phyloP scores from a whole-genome alignment of 2,888 invertebrate genomes.

The Neocrepidodera transversa region DNA sequence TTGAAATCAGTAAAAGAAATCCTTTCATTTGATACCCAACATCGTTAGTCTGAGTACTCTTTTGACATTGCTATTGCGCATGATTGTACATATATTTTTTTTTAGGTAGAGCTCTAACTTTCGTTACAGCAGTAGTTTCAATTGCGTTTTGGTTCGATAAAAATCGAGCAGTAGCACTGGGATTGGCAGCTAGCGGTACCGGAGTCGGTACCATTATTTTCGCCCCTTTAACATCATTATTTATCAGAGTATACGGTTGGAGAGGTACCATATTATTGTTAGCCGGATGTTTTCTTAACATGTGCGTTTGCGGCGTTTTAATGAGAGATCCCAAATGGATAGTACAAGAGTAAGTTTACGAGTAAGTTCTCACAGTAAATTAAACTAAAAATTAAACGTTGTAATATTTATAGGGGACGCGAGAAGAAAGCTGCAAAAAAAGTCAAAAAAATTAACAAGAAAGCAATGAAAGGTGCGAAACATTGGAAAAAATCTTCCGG shows the following conservation, averaged over 20 bases:
- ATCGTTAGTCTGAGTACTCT: too few species aligned
- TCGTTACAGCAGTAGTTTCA: conserved; percentile 89
- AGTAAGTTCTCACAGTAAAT: not conserved
- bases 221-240: conserved; percentile 82
- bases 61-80: too few species aligned
- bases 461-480: conserved; percentile 52
- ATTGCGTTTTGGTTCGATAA: conserved; percentile 94
- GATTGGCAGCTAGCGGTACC: conserved; percentile 87
- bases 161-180: conserved; percentile 83
- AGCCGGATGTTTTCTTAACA: conserved; percentile 84
- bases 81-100: too few species aligned
- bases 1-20: too few species aligned
- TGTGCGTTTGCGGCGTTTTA: conserved; percentile 84
- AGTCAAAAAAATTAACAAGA: conserved; percentile 21
- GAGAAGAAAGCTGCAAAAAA: conserved; percentile 25
- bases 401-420: conserved; percentile 9
- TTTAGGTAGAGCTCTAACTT: conserved; percentile 77
- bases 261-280: conserved; percentile 80
- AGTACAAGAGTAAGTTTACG: conserved; percentile 62
- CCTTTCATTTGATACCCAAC: too few species aligned
- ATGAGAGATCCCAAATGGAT: conserved; percentile 92
- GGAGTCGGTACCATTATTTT: conserved; percentile 91
- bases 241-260: conserved; percentile 82
- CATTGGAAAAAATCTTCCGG: conserved; percentile 76
- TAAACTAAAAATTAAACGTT: not conserved